Conservation (phyloP, 2,888 invertebrate species). For the Endomychus coccineus region DNA sequence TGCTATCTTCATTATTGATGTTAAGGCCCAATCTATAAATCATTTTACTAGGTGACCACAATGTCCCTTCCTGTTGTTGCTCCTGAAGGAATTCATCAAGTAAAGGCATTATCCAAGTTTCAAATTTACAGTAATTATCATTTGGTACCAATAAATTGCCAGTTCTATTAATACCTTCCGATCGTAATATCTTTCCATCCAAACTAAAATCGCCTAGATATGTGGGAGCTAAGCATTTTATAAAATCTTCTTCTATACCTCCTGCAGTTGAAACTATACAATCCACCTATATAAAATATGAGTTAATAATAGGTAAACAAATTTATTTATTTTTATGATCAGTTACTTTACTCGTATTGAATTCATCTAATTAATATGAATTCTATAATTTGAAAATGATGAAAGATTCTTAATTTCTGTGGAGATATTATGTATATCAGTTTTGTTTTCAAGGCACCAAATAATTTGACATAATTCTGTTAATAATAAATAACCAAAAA, state of each 20-base stretch:
- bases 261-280: slow-evolving; percentile 97
- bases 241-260: slow-evolving; percentile 97
- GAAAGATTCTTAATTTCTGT: no score
- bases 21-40: slow-evolving; percentile 79
- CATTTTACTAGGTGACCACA: slow-evolving; percentile 92
- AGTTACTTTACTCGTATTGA: no score
- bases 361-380: no score
- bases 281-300: slow-evolving; percentile 63
- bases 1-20: slow-evolving; percentile 84
- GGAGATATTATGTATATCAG: no score
- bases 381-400: no score
- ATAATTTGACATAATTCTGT: no score
- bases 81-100: slow-evolving; percentile 85
- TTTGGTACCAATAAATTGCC: slow-evolving; percentile 96
- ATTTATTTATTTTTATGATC: no score
- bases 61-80: slow-evolving; percentile 62
- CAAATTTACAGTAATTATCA: slow-evolving; percentile 95
- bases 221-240: slow-evolving; percentile 95
- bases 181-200: slow-evolving; percentile 69
- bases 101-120: slow-evolving; percentile 94
- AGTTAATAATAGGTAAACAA: no score
- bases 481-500: no score
- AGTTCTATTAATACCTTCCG: slow-evolving; percentile 74
- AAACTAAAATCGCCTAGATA: slow-evolving; percentile 86
- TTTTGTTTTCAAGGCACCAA: no score